phyloP scores from a whole-genome alignment of 2,797 vertebrate species.

The Darevskia mixta region DNA sequence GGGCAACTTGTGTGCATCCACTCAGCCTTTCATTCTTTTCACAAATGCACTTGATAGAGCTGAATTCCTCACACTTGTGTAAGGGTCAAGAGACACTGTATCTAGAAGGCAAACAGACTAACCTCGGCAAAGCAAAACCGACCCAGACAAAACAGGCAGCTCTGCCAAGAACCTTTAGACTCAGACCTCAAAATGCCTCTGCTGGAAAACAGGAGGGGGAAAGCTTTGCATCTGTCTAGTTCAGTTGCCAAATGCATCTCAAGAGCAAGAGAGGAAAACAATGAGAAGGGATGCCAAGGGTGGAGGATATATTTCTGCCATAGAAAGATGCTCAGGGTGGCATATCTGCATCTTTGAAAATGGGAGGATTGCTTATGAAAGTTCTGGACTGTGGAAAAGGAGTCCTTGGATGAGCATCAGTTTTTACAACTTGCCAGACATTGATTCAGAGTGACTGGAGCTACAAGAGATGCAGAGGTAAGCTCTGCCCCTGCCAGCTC shows the following conservation, averaged over 20 bases:
- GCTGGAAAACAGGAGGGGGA: constrained; percentile 2
- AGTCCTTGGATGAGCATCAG: background rate
- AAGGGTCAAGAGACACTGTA: constrained; percentile 13
- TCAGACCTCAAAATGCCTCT: background rate
- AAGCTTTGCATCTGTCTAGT: constrained; percentile 17
- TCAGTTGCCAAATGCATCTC: constrained; percentile 16
- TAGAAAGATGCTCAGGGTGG: background rate
- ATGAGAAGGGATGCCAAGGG: constrained; percentile 1
- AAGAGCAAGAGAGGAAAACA: background rate
- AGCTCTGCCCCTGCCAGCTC: background rate
- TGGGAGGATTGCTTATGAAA: background rate
- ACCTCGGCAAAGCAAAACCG: constrained; percentile 20
- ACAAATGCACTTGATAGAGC: background rate
- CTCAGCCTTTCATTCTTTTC: constrained; percentile 16
- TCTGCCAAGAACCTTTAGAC: constrained; percentile 18
- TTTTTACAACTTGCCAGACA: background rate
- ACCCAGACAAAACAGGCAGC: constrained; percentile 20
- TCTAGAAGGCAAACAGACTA: constrained; percentile 25
- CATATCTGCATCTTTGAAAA: background rate
- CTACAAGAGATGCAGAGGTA: background rate
- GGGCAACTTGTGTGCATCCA: background rate
- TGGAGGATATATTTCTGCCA: background rate
- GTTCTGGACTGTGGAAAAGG: background rate
- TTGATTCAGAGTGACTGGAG: background rate
- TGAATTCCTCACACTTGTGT: constrained; percentile 21